Evolutionary conservation across 2,113 vertebrate species (phyloP), one percentile per base, ranked within the genome.

Genomic region (Motacilla tschutschensis): DNA sequence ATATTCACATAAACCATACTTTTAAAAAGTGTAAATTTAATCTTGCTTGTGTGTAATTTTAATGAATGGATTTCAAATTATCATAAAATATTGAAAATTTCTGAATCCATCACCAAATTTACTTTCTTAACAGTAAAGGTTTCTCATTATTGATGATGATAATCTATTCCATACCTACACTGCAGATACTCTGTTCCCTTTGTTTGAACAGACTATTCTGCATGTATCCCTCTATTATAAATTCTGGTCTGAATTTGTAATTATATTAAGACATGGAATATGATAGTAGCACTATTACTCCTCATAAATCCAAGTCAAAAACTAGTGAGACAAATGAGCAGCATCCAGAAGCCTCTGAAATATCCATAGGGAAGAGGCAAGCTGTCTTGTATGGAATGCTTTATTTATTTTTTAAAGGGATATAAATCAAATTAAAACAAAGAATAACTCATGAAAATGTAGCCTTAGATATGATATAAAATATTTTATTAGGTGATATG

Each of bases 271-370:
- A 62, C 13, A 33, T 19, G 4, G 12, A 79, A 43, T 54, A 41
- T 13, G 17, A 43, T 50, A 65, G 41, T 69, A 69, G 1, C 12
- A 25, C 9, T 65, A n/a, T 59, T 72, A 16, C 24, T 79, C 31
- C 53, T 63, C 25, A 76, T 33, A 79, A 78, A 69, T 36, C 2
- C 13, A 53, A 33, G 9, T 1, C 38, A 69, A 3, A 72, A 26
- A 26, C 14, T 69, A 43, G 55, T 38, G 36, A 85, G 44, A 88
- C 7, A 94, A 84, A 85, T 12, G 28, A 90, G 55, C 36, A 88
- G 15, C 28, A 51, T 5, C 28, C 31, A 94, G 55, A 79, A 94
- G 40, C 65, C 40, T 89, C 75, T 88, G 70, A 91, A 91, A 95
- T 93, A 88, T 80, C 83, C 62, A 66, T 14, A 54, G 10, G 19